phyloP scores from a whole-genome alignment of 1,140 invertebrate species.

The Drosophila insularis region DNA sequence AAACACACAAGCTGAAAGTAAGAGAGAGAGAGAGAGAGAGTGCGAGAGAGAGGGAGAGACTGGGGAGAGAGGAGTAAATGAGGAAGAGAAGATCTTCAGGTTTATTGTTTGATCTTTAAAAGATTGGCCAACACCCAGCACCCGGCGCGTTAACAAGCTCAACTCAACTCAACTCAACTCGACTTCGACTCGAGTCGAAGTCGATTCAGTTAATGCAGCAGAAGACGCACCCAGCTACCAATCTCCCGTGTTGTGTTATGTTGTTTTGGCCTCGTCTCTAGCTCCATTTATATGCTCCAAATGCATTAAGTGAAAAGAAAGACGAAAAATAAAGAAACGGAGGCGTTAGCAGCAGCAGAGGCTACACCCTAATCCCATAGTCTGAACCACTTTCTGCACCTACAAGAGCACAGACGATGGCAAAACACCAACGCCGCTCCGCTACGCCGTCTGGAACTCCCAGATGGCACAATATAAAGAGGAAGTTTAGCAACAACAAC shows the following conservation, averaged over 20 bases:
- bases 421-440: slow-evolving; percentile 62
- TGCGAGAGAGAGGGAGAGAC: slow-evolving; percentile 14
- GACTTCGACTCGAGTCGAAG: not conserved
- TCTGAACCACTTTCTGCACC: slow-evolving; percentile 76
- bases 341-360: slow-evolving; percentile 17
- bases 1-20: not conserved
- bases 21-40: not conserved
- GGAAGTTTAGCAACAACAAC: slow-evolving; percentile 30
- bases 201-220: slow-evolving; percentile 14
- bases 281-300: slow-evolving; percentile 73
- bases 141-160: slow-evolving; percentile 67
- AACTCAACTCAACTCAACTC: slow-evolving; percentile 11
- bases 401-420: slow-evolving; percentile 45
- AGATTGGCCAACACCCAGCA: slow-evolving; percentile 79
- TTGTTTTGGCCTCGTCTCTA: slow-evolving; percentile 17
- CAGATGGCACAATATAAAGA: slow-evolving; percentile 54
- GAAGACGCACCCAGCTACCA: slow-evolving; percentile 71
- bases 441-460: slow-evolving; percentile 57
- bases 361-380: slow-evolving; percentile 74
- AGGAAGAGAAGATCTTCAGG: slow-evolving; percentile 49
- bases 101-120: slow-evolving; percentile 78
- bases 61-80: too few relatives aligned
- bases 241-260: slow-evolving; percentile 30
- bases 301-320: slow-evolving; percentile 70
- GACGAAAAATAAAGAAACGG: slow-evolving; percentile 3